These are phyloP conservation scores for Tragelaphus buxtoni DNA, from an alignment of 2,113 vertebrate genomes.

Conservation along the genomic window DNA sequence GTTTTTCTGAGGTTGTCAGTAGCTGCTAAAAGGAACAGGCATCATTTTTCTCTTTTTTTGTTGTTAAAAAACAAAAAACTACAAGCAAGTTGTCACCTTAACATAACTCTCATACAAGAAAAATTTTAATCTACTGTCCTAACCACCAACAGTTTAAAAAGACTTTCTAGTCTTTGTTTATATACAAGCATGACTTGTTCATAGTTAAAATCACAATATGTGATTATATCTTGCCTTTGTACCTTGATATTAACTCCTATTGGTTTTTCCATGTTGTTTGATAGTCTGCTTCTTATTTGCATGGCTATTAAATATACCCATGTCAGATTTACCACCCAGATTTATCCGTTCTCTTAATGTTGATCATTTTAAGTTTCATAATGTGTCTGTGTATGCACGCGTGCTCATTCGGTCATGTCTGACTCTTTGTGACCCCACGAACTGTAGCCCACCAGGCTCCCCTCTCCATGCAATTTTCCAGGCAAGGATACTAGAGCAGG, in stretches of 20 bases:
- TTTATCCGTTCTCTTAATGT: not conserved
- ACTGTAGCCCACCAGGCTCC: not conserved
- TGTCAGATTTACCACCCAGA: not conserved
- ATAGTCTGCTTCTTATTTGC: not conserved
- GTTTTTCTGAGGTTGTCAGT: not conserved
- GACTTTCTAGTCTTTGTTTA: not conserved
- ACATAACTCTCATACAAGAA: not conserved
- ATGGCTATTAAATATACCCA: not conserved
- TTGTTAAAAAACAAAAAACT: not conserved
- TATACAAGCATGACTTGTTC: not conserved
- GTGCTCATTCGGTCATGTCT: not conserved
- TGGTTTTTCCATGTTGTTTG: not conserved
- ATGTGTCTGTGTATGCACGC: accelerated
- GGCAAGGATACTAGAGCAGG: not conserved
- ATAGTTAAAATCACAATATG: not conserved
- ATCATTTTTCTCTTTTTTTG: not conserved
- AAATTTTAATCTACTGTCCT: too few relatives aligned
- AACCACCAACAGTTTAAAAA: not conserved
- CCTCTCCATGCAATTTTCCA: not conserved
- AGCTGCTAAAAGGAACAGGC: not conserved
- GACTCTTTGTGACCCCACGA: not conserved
- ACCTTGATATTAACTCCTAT: not conserved
- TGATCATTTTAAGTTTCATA: not conserved
- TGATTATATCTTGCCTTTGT: not conserved
- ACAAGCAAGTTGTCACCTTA: not conserved